phyloP scores from a whole-genome alignment of 2,113 vertebrate genomes.

The Propithecus coquereli region DNA sequence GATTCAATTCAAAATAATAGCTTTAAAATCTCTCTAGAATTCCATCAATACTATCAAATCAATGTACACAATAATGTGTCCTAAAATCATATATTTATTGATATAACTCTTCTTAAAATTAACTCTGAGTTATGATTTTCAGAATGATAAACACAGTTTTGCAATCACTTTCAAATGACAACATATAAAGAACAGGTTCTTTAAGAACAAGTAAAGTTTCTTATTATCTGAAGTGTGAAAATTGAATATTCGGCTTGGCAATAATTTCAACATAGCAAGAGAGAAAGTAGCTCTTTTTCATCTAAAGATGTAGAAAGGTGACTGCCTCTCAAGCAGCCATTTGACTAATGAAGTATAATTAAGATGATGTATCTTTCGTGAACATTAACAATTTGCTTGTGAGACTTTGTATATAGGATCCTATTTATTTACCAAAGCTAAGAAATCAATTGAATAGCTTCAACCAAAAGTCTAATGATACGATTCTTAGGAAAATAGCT shows the following conservation, averaged over 20 bases:
- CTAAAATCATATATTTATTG: constrained; percentile 5
- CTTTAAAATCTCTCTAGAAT: background rate
- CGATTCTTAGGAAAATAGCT: background rate
- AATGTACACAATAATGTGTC: background rate
- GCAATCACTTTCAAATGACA: background rate
- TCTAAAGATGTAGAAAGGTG: background rate
- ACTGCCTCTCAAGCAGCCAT: background rate
- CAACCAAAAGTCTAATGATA: background rate
- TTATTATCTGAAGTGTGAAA: background rate
- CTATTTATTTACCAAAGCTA: background rate
- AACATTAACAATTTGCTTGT: background rate
- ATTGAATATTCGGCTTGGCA: background rate
- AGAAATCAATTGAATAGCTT: background rate
- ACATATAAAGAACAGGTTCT: background rate
- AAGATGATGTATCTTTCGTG: background rate
- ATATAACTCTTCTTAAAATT: background rate
- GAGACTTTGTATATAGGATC: background rate
- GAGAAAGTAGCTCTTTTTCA: background rate
- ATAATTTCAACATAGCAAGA: background rate
- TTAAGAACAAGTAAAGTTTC: background rate
- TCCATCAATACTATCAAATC: background rate
- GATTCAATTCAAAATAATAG: background rate
- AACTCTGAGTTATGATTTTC: background rate
- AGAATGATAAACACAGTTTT: background rate
- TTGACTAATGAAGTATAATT: background rate